Percentiles rank a stretch among this genome's conserved stretches.
These are phyloP conservation scores for Papilio helenus DNA, from an alignment of 1,140 invertebrate species.

Conservation along the genomic window DNA sequence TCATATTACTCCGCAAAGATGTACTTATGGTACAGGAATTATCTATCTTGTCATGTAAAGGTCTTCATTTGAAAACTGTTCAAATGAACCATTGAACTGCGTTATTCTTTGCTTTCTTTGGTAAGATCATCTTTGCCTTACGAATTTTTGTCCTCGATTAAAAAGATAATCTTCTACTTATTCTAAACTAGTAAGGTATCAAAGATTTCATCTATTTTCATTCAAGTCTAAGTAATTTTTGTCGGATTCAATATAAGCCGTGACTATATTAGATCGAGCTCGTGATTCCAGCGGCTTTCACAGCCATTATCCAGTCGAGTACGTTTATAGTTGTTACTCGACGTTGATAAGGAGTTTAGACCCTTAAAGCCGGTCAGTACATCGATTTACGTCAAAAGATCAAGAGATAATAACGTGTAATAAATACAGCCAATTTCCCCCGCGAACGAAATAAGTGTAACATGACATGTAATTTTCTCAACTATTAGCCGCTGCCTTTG, in stretches of 20 bases:
- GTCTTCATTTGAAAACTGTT: background rate
- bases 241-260: conserved; percentile 19
- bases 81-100: too few relatives aligned
- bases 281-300: conserved; percentile 54
- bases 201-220: conserved; percentile 1
- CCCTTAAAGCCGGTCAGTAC: conserved; percentile 55
- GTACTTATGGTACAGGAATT: conserved; percentile 16
- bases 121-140: background rate
- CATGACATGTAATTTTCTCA: conserved; percentile 32
- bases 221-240: conserved; percentile 14
- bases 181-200: background rate
- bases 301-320: conserved; percentile 51
- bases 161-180: background rate
- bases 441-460: conserved; percentile 46
- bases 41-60: conserved; percentile 34
- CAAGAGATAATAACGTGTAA: conserved; percentile 52
- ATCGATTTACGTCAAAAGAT: conserved; percentile 63
- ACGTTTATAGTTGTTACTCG: conserved; percentile 50
- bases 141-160: background rate
- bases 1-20: conserved; percentile 45
- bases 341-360: conserved; percentile 48
- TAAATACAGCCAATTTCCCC: conserved; percentile 58
- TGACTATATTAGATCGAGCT: conserved; percentile 24
- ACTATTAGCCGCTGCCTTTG: conserved; percentile 8
- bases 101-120: background rate